phyloP scores from a whole-genome alignment of 2,113 vertebrate species.

The Myotis brandtii region DNA sequence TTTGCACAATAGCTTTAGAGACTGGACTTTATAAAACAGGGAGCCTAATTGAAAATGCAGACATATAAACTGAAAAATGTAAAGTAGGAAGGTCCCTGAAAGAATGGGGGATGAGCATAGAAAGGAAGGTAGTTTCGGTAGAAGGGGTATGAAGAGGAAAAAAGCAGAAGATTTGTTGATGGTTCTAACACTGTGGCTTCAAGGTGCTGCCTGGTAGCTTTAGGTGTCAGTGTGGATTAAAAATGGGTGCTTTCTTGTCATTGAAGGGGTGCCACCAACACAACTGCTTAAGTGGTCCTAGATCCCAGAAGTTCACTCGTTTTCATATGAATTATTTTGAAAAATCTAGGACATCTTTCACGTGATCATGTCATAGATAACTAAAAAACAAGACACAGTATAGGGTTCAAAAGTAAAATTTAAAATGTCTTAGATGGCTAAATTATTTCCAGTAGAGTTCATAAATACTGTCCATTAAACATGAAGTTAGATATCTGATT shows the following conservation, averaged over 20 bases:
- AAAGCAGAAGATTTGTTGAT: background rate
- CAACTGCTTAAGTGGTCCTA: background rate
- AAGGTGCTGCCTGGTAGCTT: background rate
- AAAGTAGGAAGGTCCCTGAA: background rate
- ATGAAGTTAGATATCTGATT: conserved; percentile 31
- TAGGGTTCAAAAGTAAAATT: background rate
- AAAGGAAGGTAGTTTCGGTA: background rate
- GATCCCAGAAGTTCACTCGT: background rate
- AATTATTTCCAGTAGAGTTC: conserved; percentile 24
- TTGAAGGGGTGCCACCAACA: background rate
- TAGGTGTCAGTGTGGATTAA: background rate
- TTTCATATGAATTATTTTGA: conserved; percentile 12
- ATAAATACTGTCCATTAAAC: background rate
- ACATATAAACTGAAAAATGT: background rate
- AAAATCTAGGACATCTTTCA: conserved; percentile 38
- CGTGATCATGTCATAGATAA: conserved; percentile 35
- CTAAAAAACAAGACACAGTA: background rate
- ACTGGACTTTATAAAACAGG: background rate
- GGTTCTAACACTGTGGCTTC: background rate
- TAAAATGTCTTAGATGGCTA: conserved; percentile 23
- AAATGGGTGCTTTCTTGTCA: background rate
- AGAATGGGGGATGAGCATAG: background rate
- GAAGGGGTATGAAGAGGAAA: background rate
- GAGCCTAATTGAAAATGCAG: background rate
- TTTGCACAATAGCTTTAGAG: background rate